A percentile compares a stretch with the other conserved stretches of the same genome.
Conservation (phyloP, 1,140 invertebrate genomes). For the Drosophila obscura region DNA sequence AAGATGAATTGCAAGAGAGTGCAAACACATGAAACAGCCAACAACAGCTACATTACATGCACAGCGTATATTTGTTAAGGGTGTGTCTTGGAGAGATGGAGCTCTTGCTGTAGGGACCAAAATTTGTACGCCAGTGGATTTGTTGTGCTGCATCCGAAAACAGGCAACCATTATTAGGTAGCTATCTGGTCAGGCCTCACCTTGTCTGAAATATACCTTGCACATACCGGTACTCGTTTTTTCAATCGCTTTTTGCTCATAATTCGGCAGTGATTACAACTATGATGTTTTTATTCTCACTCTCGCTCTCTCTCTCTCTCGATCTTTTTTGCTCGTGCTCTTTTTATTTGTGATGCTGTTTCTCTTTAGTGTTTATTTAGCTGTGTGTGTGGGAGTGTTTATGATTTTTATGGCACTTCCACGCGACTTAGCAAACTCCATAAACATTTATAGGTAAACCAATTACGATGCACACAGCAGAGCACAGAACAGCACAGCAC, state of each 20-base stretch:
- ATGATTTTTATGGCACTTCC: constrained; percentile 75
- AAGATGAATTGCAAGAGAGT: constrained; percentile 44
- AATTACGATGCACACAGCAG: constrained; percentile 44
- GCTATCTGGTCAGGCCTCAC: no score
- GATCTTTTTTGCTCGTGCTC: constrained; percentile 7
- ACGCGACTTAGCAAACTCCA: constrained; percentile 70
- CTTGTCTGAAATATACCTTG: no score
- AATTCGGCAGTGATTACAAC: constrained; percentile 31
- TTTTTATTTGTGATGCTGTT: constrained; percentile 3
- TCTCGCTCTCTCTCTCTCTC: no score
- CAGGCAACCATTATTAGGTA: no score
- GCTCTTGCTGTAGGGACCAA: no score
- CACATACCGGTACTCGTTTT: constrained; percentile 24
- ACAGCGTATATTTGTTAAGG: no score
- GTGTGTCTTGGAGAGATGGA: no score
- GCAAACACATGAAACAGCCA: constrained; percentile 38
- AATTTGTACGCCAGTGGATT: no score
- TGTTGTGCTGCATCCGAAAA: no score
- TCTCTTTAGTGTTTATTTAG: constrained; percentile 9
- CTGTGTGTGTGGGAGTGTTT: constrained; percentile 38
- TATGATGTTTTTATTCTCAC: no score
- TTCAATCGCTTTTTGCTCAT: constrained; percentile 26
- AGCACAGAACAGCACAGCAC: constrained; percentile 1
- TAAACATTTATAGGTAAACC: constrained; percentile 60
- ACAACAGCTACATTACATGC: constrained; percentile 34